A percentile compares a stretch with the other conserved stretches of the same genome.
Evolutionary conservation across 2,888 invertebrate genomes (phyloP).

Genomic region (Chymomyza caudatula): DNA sequence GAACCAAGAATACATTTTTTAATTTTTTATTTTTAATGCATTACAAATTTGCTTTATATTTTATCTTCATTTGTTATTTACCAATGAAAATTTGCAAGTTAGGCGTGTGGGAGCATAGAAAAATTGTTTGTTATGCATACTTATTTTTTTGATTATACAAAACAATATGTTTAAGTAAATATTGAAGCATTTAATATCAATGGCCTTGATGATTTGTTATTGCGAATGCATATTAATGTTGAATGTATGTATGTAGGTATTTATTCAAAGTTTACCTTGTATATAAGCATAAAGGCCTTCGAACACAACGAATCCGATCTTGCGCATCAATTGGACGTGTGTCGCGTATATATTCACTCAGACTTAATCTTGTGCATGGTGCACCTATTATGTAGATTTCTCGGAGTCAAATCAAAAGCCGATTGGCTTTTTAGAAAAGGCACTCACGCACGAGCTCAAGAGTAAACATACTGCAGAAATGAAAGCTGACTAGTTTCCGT

Average conservation of each 20-base stretch:
- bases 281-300: not conserved
- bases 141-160: slow-evolving; percentile 33
- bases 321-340: no score
- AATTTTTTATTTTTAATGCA: not conserved
- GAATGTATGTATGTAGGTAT: slow-evolving; percentile 34
- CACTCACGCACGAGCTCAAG: no score
- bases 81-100: not conserved
- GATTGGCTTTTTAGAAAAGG: no score
- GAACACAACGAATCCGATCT: no score
- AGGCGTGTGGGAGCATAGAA: slow-evolving; percentile 31
- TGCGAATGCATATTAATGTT: slow-evolving; percentile 20
- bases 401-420: no score
- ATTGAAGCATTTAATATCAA: slow-evolving; percentile 65
- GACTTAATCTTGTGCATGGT: no score
- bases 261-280: slow-evolving; percentile 22
- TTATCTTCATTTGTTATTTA: not conserved
- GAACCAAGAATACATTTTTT: no score
- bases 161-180: slow-evolving; percentile 50
- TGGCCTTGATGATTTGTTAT: slow-evolving; percentile 54
- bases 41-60: not conserved
- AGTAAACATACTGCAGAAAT: no score
- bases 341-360: no score
- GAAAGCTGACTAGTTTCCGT: no score
- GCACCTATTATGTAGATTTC: no score
- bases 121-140: slow-evolving; percentile 31